These are phyloP conservation scores for Martes martes DNA, from an alignment of 2,113 vertebrate genomes.

Conservation along the genomic window DNA sequence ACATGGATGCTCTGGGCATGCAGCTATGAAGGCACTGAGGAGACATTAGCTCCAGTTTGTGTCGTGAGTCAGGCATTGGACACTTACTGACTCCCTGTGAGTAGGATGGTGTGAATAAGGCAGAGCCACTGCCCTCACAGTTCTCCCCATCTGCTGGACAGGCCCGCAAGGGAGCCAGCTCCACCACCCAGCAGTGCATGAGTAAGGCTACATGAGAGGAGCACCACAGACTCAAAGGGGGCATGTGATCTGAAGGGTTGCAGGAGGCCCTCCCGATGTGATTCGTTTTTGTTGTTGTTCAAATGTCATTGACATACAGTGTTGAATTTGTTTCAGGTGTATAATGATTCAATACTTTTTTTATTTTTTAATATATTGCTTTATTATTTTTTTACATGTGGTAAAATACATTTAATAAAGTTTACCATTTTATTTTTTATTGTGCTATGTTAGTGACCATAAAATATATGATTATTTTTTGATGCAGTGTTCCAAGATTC, in stretches of 20 bases:
- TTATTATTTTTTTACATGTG: too few relatives aligned
- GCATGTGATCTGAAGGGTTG: too few relatives aligned
- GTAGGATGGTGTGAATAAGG: neutral
- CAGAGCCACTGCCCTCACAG: too few relatives aligned
- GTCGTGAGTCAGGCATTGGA: neutral
- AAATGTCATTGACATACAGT: neutral
- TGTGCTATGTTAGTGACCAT: too few relatives aligned
- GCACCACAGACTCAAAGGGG: neutral
- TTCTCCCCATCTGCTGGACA: neutral
- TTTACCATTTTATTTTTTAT: too few relatives aligned
- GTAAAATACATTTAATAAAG: too few relatives aligned
- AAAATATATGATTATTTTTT: too few relatives aligned
- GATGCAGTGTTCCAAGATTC: too few relatives aligned
- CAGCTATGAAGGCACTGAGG: neutral
- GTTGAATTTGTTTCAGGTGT: neutral
- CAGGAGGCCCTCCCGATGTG: neutral
- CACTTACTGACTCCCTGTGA: neutral
- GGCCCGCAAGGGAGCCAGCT: fast-evolving
- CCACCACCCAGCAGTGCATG: neutral
- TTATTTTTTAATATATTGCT: too few relatives aligned
- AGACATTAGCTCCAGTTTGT: too few relatives aligned
- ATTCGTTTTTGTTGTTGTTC: neutral
- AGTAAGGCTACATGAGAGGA: neutral
- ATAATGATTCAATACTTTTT: neutral
- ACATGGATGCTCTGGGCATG: neutral